Conservation (phyloP, 2,797 vertebrate genomes). For the Sebastes reedi region DNA sequence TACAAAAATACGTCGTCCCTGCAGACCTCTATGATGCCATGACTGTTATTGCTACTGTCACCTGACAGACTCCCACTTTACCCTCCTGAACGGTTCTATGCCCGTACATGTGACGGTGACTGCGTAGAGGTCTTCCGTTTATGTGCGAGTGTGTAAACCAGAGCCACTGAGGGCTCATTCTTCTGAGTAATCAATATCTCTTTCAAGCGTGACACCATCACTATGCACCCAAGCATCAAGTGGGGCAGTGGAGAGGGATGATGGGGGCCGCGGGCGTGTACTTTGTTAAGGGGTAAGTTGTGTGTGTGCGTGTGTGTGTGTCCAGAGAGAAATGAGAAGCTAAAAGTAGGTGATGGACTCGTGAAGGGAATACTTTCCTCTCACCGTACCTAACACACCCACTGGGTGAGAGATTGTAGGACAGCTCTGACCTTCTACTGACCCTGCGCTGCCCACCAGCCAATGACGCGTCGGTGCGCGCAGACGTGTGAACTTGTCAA, state of each 20-base stretch:
- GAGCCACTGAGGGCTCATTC: slow-evolving; percentile 69
- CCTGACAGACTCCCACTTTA: neutral
- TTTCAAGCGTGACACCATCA: slow-evolving; percentile 78
- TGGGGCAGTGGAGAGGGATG: slow-evolving; percentile 12
- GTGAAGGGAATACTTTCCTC: slow-evolving; percentile 17
- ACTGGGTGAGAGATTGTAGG: slow-evolving; percentile 31
- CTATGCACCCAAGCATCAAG: slow-evolving; percentile 68
- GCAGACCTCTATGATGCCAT: neutral
- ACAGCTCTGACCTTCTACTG: slow-evolving; percentile 46
- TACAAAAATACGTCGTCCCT: neutral
- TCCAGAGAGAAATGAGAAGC: slow-evolving; percentile 29
- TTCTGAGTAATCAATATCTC: slow-evolving; percentile 80
- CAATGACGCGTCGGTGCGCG: neutral
- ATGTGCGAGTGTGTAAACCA: slow-evolving; percentile 7
- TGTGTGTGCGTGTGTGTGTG: neutral
- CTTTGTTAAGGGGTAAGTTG: slow-evolving; percentile 8
- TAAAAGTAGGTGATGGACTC: slow-evolving; percentile 43
- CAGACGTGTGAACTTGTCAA: slow-evolving; percentile 53
- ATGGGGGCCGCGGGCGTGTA: neutral
- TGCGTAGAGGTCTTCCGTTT: slow-evolving; percentile 2
- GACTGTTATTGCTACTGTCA: neutral
- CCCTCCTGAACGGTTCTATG: neutral
- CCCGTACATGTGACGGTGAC: neutral
- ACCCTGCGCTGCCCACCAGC: slow-evolving; percentile 31
- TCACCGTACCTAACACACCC: slow-evolving; percentile 17